A percentile compares a stretch with the other conserved stretches of the same genome.
These are phyloP conservation scores for Argyra leucocephala DNA, from an alignment of 2,888 invertebrate genomes.

Conservation along the genomic window DNA sequence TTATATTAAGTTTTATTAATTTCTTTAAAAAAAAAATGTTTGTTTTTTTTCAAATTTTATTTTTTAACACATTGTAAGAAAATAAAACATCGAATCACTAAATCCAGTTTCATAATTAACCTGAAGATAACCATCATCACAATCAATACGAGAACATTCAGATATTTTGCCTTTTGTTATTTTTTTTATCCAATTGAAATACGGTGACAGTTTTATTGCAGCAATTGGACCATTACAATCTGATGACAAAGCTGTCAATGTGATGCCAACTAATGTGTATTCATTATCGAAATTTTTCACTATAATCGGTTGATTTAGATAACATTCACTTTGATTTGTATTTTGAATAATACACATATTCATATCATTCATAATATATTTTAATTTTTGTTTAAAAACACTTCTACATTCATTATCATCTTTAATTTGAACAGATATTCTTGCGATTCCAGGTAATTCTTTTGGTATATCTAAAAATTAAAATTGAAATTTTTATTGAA, in stretches of 20 bases:
- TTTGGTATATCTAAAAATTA: neutral
- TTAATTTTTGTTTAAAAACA: neutral
- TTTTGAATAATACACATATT: neutral
- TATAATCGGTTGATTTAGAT: neutral
- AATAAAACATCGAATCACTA: neutral
- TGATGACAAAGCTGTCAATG: neutral
- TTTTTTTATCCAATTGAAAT: neutral
- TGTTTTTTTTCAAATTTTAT: too few species aligned
- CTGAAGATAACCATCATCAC: neutral
- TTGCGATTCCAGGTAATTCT: neutral
- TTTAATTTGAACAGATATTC: neutral
- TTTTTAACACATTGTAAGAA: neutral
- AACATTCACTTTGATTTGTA: neutral
- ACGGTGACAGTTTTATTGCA: neutral
- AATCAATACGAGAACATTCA: neutral
- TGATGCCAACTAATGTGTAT: neutral
- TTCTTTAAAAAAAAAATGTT: too few species aligned
- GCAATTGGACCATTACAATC: neutral
- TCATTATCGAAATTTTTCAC: neutral
- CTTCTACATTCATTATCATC: neutral
- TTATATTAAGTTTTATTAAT: too few species aligned
- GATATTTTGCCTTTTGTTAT: neutral
- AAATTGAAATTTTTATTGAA: neutral
- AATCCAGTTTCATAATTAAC: neutral
- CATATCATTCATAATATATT: neutral